These are phyloP conservation scores for Drosophila infuscata DNA, from an alignment of 2,888 invertebrate species.

Conservation along the genomic window DNA sequence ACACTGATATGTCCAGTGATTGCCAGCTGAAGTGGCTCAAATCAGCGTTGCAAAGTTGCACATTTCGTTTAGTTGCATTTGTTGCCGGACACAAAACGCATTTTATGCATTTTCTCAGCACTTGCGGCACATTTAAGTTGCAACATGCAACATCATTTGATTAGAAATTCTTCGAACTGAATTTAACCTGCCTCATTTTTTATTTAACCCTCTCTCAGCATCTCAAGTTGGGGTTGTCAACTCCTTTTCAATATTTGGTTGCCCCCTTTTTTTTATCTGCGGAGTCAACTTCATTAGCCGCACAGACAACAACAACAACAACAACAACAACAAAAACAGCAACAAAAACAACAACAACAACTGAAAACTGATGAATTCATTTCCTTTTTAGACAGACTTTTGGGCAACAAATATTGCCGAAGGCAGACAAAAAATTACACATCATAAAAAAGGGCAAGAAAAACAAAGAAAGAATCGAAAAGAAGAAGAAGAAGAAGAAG, in stretches of 20 bases:
- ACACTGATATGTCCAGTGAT: conserved; percentile 54
- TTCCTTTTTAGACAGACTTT: conserved; percentile 69
- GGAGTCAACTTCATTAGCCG: conserved; percentile 63
- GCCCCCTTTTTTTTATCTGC: conserved; percentile 4
- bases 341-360: conserved; percentile 6
- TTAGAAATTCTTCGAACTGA: background rate
- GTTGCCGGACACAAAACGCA: conserved; percentile 25
- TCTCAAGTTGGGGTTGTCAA: conserved; percentile 35
- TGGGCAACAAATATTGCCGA: conserved; percentile 18
- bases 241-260: background rate
- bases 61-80: conserved; percentile 27
- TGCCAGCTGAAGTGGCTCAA: conserved; percentile 37
- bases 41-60: conserved; percentile 7
- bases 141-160: too few relatives aligned
- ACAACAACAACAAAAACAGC: conserved; percentile 1
- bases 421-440: conserved; percentile 19
- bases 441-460: background rate
- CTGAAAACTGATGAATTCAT: conserved; percentile 68
- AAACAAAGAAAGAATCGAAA: conserved; percentile 17
- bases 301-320: conserved; percentile 27
- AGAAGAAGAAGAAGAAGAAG: background rate
- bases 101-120: conserved; percentile 21
- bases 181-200: background rate
- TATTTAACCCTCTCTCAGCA: background rate
- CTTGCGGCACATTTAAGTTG: background rate